phyloP scores from a whole-genome alignment of 2,888 invertebrate genomes.

The Tinea semifulvella region DNA sequence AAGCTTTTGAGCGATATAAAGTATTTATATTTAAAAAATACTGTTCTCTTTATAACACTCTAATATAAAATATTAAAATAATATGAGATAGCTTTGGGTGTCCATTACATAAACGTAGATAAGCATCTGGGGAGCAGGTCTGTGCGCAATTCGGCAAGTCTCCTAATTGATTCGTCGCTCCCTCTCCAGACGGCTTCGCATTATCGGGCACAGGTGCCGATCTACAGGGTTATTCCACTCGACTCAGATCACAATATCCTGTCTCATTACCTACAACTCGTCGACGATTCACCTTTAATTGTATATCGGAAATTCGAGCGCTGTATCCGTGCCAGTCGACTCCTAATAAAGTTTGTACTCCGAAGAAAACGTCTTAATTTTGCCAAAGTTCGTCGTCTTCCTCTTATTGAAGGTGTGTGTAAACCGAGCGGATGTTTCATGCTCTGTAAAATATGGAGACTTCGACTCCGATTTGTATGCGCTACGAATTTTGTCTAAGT shows the following conservation, averaged over 20 bases:
- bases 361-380: constrained; percentile 54
- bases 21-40: background rate
- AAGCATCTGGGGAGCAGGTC: constrained; percentile 57
- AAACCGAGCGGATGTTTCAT: constrained; percentile 46
- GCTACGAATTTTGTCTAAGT: constrained; percentile 47
- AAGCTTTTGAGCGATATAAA: too few relatives aligned
- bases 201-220: constrained; percentile 61
- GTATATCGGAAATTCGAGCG: constrained; percentile 54
- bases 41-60: background rate
- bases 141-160: constrained; percentile 59
- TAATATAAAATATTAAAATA: background rate
- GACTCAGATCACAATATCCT: constrained; percentile 1
- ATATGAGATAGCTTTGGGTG: constrained; percentile 25
- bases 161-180: constrained; percentile 65
- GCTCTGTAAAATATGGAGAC: constrained; percentile 51
- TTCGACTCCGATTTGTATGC: constrained; percentile 54
- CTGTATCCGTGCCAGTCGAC: constrained; percentile 37
- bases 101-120: constrained; percentile 58
- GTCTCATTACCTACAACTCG: constrained; percentile 6
- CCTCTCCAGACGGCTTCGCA: constrained; percentile 60
- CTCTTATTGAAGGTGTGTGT: constrained; percentile 39
- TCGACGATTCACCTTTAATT: constrained; percentile 42
- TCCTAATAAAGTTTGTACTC: constrained; percentile 47
- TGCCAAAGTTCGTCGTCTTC: constrained; percentile 26
- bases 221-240: constrained; percentile 24